Evolutionary conservation across 2,113 vertebrate species (phyloP), one percentile per base, ranked within the genome.

Genomic region (Psittacus erithacus): DNA sequence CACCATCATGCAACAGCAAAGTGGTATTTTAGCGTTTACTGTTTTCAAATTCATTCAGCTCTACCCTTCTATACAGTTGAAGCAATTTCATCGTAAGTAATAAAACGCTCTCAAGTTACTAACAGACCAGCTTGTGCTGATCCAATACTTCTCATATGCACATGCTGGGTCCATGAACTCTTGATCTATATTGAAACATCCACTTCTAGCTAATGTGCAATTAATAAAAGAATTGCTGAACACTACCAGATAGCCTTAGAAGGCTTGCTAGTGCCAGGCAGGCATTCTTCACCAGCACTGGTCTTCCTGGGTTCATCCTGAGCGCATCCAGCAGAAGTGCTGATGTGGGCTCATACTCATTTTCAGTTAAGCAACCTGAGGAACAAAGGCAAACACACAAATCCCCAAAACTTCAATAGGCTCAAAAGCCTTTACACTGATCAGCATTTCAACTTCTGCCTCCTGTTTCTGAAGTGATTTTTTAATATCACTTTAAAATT

Each of bases 241-340:
- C 44, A 49, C 95, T 97, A 98, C 98, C 98, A 28, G 98, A 98
- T 6, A 55, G 65, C 85, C 97, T 97, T 2, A 95, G 39, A 4
- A 98, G 97, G 83, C 96, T 97, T 82, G 97, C 96, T 94, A 98
- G 79, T 2, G 97, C 97, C 41, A 97, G 93, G 62, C 74, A 97
- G 46, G 92, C 90, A 0, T 97, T 98, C 69, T 97, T 98, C 44
- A 98, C 97, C 77, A 98, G 71, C 46, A 88, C 29, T 10, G 88
- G 80, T 14, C 97, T 92, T 71, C 73, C 74, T 38, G 35, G 93
- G 75, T 97, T 91, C 49, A 71, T 80, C 47, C 68, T 93, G 22
- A 98, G 17, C 2, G 76, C 97, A 23, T 63, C 89, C 81, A 98
- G 82, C 14, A 98, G 10, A 60, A 98, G 93, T 0, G 14, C 41